These are phyloP conservation scores for Sciurus carolinensis DNA, from an alignment of 2,797 vertebrate species.

Conservation along the genomic window DNA sequence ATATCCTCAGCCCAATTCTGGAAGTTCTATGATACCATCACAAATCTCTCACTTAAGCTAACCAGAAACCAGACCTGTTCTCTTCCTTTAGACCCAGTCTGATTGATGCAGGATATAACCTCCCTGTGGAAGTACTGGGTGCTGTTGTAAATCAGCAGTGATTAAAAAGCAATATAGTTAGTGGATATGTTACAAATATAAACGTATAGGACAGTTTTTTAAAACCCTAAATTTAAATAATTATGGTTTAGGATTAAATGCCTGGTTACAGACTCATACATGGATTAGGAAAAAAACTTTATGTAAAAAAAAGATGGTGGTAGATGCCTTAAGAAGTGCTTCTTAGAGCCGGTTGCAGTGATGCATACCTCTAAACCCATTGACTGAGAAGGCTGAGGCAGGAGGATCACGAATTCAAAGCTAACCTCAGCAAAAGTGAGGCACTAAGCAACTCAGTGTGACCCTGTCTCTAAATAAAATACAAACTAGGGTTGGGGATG, in stretches of 20 bases:
- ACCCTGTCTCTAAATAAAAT: no score
- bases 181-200: neutral
- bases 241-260: slow-evolving; percentile 44
- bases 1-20: neutral
- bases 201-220: slow-evolving; percentile 10
- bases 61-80: neutral
- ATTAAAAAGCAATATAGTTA: neutral
- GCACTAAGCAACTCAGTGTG: no score
- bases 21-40: neutral
- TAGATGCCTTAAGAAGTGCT: neutral
- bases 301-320: slow-evolving; percentile 13
- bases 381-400: no score
- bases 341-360: neutral
- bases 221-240: slow-evolving; percentile 6
- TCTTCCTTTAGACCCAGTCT: neutral
- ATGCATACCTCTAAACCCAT: no score
- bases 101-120: neutral
- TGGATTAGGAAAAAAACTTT: neutral
- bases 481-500: no score
- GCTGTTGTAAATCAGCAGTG: neutral
- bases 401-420: no score
- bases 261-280: neutral
- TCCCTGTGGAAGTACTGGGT: neutral
- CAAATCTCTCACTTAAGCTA: slow-evolving; percentile 15
- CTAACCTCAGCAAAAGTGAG: no score